Conservation (phyloP, 2,113 vertebrate genomes). For the Pholis gunnellus region DNA sequence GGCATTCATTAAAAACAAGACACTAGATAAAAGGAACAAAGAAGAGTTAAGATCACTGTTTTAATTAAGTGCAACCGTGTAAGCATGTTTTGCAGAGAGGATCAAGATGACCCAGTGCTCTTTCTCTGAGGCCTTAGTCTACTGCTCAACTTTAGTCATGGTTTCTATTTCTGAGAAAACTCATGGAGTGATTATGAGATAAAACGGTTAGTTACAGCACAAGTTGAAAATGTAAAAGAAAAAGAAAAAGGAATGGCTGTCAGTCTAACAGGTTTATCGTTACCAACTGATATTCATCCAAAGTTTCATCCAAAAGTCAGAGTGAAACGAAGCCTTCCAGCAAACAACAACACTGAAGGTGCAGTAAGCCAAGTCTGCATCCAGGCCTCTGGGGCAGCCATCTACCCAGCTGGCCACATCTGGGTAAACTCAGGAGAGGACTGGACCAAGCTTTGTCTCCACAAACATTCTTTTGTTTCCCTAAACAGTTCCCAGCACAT, state of each 20-base stretch:
- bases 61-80: neutral
- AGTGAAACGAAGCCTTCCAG: neutral
- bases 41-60: neutral
- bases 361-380: neutral
- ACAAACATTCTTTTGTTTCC: conserved; percentile 40
- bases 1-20: neutral
- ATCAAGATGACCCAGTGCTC: neutral
- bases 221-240: neutral
- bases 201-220: neutral
- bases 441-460: conserved; percentile 3
- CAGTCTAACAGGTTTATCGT: neutral
- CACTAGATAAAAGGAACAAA: neutral
- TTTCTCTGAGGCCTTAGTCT: neutral
- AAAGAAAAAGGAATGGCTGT: neutral
- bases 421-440: conserved; percentile 6
- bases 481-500: conserved; percentile 2
- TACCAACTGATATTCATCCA: neutral
- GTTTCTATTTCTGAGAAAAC: conserved; percentile 26
- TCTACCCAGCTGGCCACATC: conserved; percentile 13
- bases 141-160: neutral
- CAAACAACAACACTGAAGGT: neutral
- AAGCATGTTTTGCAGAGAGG: conserved; percentile 19
- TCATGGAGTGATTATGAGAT: neutral
- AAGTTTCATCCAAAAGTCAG: neutral
- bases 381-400: conserved; percentile 7